These are phyloP conservation scores for Meriones psammophilus DNA, from an alignment of 2,797 vertebrate genomes.

Conservation along the genomic window DNA sequence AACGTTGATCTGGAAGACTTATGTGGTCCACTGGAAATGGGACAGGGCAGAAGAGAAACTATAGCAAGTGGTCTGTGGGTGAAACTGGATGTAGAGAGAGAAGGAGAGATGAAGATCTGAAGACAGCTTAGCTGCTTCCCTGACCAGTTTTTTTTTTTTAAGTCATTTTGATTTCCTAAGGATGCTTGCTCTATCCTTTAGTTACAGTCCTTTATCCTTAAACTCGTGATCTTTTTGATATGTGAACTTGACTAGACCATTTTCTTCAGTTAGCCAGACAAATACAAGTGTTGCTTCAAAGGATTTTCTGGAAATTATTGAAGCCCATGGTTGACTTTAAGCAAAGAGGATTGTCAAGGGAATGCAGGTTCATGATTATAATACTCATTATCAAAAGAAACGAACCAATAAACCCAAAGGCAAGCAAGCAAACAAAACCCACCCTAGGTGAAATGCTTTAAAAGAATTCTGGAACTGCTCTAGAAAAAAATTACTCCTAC, in stretches of 20 bases:
- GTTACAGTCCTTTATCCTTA: not conserved
- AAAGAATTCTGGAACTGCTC: not conserved
- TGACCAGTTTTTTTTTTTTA: not conserved
- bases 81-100: not conserved
- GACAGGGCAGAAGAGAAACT: not conserved
- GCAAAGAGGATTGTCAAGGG: not conserved
- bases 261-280: not conserved
- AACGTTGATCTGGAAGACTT: not conserved
- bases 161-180: not conserved
- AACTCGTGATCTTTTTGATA: not conserved
- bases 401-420: not conserved
- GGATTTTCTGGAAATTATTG: constrained; percentile 2
- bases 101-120: not conserved
- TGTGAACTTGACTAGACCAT: not conserved
- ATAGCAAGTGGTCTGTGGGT: too few relatives aligned
- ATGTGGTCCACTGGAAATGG: not conserved
- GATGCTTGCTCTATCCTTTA: not conserved
- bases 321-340: constrained; percentile 2
- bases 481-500: not conserved
- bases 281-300: not conserved
- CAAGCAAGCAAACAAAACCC: not conserved
- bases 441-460: not conserved
- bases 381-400: not conserved
- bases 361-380: not conserved
- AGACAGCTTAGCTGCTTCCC: not conserved